These are phyloP conservation scores for Cyrtodaria siliqua DNA, from an alignment of 2,888 invertebrate species.

Conservation along the genomic window DNA sequence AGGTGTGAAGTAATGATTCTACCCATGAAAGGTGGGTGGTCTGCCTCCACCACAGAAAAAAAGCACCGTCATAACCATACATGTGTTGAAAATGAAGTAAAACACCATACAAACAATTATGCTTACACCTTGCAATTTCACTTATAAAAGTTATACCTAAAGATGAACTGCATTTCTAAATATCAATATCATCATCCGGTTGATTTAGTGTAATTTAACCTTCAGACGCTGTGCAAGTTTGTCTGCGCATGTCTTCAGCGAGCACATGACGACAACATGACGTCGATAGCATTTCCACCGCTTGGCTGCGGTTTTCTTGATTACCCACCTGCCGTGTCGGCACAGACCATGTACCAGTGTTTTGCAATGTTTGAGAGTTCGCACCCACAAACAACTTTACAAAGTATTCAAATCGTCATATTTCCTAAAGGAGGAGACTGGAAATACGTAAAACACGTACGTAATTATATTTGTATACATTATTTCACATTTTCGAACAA, in stretches of 20 bases:
- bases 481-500: too few species aligned
- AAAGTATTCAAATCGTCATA: constrained; percentile 34
- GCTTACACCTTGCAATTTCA: too few species aligned
- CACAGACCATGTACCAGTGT: constrained; percentile 35
- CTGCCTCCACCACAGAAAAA: too few species aligned
- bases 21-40: too few species aligned
- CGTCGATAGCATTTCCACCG: constrained; percentile 54
- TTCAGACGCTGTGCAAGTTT: constrained; percentile 37
- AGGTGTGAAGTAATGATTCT: too few species aligned
- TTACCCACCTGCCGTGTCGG: constrained; percentile 30
- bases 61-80: too few species aligned
- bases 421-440: constrained; percentile 43
- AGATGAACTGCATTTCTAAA: too few species aligned
- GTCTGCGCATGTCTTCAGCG: constrained; percentile 35
- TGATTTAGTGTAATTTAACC: too few species aligned
- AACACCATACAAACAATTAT: not conserved
- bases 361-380: constrained; percentile 34
- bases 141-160: too few species aligned
- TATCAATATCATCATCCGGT: too few species aligned
- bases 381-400: constrained; percentile 20
- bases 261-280: constrained; percentile 42
- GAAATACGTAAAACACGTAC: constrained; percentile 47
- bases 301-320: constrained; percentile 51
- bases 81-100: too few species aligned
- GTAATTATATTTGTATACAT: too few species aligned